A percentile compares a stretch with the other conserved stretches of the same genome.
Evolutionary conservation across 2,113 vertebrate genomes (phyloP).

Genomic region (Pelecanoides urinatrix): DNA sequence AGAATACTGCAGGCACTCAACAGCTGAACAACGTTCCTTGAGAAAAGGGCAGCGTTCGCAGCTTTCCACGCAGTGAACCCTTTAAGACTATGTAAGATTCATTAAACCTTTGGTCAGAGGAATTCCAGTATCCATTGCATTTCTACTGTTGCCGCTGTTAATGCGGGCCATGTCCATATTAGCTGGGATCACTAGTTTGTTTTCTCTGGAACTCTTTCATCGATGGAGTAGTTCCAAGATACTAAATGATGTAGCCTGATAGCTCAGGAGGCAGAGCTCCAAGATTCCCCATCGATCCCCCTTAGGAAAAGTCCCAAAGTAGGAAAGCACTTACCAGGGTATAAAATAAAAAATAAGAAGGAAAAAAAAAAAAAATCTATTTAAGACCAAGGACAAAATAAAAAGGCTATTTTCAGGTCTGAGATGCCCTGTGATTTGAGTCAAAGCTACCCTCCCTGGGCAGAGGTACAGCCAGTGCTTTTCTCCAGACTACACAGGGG

Average conservation of each 20-base stretch:
- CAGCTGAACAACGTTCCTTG: neutral
- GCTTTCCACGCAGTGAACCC: neutral
- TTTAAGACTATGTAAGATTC: neutral
- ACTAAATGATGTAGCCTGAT: conserved; percentile 70
- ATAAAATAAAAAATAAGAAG: neutral
- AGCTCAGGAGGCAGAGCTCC: conserved; percentile 66
- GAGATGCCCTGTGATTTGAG: neutral
- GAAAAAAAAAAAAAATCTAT: neutral
- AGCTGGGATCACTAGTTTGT: conserved; percentile 69
- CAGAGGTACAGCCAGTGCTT: neutral
- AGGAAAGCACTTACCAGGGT: conserved; percentile 1
- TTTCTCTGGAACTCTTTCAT: conserved; percentile 75
- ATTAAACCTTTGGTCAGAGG: neutral
- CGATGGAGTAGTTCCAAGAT: conserved; percentile 74
- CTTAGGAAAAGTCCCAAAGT: conserved; percentile 17
- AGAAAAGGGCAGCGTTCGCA: neutral
- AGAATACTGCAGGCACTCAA: neutral
- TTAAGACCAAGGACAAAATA: neutral
- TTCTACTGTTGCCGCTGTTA: conserved; percentile 44
- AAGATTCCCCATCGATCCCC: conserved; percentile 40
- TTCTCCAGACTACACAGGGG: neutral
- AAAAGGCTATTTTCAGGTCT: neutral
- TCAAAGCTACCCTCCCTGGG: neutral
- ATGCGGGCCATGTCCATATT: conserved; percentile 47
- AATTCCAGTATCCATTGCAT: neutral